Conservation (phyloP, 2,888 invertebrate genomes). For the Eretmocerus hayati region DNA sequence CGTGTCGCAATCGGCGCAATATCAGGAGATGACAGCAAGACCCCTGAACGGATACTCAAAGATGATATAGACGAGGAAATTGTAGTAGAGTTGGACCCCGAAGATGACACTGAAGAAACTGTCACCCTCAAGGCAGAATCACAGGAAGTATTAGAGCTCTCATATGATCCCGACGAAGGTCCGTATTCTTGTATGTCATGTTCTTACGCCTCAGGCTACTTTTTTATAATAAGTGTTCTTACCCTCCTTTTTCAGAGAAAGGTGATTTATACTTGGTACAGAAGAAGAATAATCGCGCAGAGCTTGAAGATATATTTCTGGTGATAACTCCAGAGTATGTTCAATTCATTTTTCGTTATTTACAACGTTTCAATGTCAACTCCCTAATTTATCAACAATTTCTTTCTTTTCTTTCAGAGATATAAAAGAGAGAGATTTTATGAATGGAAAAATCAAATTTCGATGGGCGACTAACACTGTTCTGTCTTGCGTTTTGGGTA, state of each 20-base stretch:
- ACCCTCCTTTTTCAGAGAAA: constrained; percentile 26
- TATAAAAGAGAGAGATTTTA: constrained; percentile 50
- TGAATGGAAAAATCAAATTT: constrained; percentile 42
- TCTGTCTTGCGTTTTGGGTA: constrained; percentile 41
- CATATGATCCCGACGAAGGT: constrained; percentile 38
- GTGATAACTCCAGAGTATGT: constrained; percentile 46
- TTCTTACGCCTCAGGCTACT: too few species aligned
- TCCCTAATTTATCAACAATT: too few species aligned
- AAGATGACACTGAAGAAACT: constrained; percentile 8
- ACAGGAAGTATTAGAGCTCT: constrained; percentile 9
- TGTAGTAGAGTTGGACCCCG: constrained; percentile 8
- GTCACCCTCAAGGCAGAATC: not conserved
- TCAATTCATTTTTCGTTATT: too few species aligned
- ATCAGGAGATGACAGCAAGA: too few species aligned
- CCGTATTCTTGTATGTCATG: not conserved
- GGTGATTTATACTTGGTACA: constrained; percentile 42
- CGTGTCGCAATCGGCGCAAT: too few species aligned
- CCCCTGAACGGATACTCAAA: too few species aligned
- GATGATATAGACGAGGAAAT: constrained; percentile 16
- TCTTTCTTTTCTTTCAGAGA: constrained; percentile 34
- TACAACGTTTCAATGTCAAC: too few species aligned
- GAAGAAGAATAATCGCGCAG: constrained; percentile 41
- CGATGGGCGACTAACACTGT: constrained; percentile 42
- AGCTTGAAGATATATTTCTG: constrained; percentile 47
- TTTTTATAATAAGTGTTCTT: too few species aligned